phyloP scores from a whole-genome alignment of 2,888 invertebrate species.

The Acronicta alni region DNA sequence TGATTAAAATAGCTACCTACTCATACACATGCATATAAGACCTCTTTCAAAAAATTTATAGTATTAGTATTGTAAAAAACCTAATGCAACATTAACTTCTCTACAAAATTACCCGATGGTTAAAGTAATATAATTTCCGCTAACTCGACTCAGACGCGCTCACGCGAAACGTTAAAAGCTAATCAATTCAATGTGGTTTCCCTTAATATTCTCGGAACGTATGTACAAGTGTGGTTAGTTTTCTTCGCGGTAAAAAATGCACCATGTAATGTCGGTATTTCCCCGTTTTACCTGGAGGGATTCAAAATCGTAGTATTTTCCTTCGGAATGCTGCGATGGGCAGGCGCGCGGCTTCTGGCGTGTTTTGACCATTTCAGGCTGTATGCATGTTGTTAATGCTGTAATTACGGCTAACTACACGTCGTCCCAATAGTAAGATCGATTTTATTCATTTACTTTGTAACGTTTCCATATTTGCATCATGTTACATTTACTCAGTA shows the following conservation, averaged over 20 bases:
- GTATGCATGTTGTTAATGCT: slow-evolving; percentile 71
- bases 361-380: slow-evolving; percentile 78
- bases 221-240: slow-evolving; percentile 45
- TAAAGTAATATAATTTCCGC: slow-evolving; percentile 44
- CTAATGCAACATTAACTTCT: slow-evolving; percentile 2
- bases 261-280: slow-evolving; percentile 34
- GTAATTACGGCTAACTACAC: slow-evolving; percentile 71
- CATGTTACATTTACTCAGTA: not conserved
- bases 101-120: slow-evolving; percentile 16
- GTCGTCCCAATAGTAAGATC: slow-evolving; percentile 69
- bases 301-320: slow-evolving; percentile 66
- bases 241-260: slow-evolving; percentile 58
- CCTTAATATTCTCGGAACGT: slow-evolving; percentile 66
- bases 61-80: not conserved
- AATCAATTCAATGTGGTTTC: slow-evolving; percentile 65
- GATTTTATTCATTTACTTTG: slow-evolving; percentile 67
- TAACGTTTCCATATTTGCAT: slow-evolving; percentile 26
- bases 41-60: slow-evolving; percentile 3
- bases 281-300: slow-evolving; percentile 57
- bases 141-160: slow-evolving; percentile 45
- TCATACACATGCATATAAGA: not conserved
- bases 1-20: slow-evolving; percentile 2
- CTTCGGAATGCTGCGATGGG: slow-evolving; percentile 65
- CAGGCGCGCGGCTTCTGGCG: slow-evolving; percentile 62
- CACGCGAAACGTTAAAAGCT: slow-evolving; percentile 61